Percentiles rank a stretch among this genome's conserved stretches.
These are phyloP conservation scores for Myrmecophaga tridactyla DNA, from an alignment of 2,113 vertebrate genomes.

Conservation along the genomic window DNA sequence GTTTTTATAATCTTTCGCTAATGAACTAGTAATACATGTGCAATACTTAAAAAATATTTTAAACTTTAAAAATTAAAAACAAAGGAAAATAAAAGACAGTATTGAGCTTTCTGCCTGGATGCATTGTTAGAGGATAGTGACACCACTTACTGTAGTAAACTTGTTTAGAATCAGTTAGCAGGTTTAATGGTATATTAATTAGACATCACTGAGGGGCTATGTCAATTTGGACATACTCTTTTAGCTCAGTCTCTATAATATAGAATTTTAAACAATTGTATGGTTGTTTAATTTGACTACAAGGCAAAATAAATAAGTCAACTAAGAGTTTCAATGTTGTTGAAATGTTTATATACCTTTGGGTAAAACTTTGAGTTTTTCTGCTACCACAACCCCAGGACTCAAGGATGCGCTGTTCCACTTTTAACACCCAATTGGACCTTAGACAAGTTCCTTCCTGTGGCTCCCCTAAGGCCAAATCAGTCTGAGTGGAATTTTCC, in stretches of 20 bases:
- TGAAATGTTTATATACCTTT: background rate
- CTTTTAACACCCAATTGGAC: background rate
- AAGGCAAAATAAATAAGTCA: background rate
- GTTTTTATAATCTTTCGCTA: background rate
- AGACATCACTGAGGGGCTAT: background rate
- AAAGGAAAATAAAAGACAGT: background rate
- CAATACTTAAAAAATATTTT: background rate
- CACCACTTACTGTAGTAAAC: background rate
- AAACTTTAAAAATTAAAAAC: background rate
- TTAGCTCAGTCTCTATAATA: constrained; percentile 5
- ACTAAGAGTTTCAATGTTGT: background rate
- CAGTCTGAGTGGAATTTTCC: background rate
- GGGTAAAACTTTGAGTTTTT: background rate
- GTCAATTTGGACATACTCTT: background rate
- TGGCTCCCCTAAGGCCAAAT: background rate
- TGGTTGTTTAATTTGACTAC: background rate
- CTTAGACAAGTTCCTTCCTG: background rate
- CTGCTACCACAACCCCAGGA: background rate
- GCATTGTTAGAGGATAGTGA: background rate
- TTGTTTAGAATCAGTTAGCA: background rate
- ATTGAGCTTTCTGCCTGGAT: background rate
- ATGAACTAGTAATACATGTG: background rate
- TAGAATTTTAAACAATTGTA: background rate
- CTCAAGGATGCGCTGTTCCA: background rate
- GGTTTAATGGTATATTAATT: background rate